These are phyloP conservation scores for Diglossa cyanea DNA, from an alignment of 2,797 vertebrate genomes.

Conservation along the genomic window DNA sequence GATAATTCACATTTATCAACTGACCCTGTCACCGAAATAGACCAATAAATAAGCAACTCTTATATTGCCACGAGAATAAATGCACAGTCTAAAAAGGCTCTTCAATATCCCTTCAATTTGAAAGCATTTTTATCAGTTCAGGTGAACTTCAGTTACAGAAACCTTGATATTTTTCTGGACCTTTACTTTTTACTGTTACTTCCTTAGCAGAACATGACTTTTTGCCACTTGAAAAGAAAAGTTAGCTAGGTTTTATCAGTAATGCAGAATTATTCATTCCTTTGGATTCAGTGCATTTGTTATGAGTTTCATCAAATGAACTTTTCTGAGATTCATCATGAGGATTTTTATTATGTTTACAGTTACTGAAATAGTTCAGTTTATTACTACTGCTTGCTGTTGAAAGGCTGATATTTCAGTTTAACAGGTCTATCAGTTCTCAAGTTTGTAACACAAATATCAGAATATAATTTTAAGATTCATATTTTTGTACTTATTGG, in stretches of 20 bases:
- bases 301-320: constrained; percentile 30
- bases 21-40: not conserved
- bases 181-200: not conserved
- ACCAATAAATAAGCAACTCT: not conserved
- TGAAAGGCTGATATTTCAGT: constrained; percentile 39
- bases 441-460: not conserved
- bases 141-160: not conserved
- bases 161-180: not conserved
- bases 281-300: not conserved
- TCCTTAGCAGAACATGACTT: not conserved
- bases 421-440: constrained; percentile 31
- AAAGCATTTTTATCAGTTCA: not conserved
- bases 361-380: not conserved
- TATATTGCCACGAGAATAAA: not conserved
- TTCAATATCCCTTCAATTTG: not conserved
- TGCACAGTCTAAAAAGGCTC: not conserved
- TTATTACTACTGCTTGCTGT: not conserved
- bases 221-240: not conserved
- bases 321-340: not conserved
- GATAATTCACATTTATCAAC: not conserved
- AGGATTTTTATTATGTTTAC: constrained; percentile 27
- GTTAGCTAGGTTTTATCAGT: not conserved
- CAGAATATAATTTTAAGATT: not conserved
- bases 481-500: constrained; percentile 10
- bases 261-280: not conserved